phyloP scores from a whole-genome alignment of 1,140 invertebrate genomes.

The Saccostrea echinata region DNA sequence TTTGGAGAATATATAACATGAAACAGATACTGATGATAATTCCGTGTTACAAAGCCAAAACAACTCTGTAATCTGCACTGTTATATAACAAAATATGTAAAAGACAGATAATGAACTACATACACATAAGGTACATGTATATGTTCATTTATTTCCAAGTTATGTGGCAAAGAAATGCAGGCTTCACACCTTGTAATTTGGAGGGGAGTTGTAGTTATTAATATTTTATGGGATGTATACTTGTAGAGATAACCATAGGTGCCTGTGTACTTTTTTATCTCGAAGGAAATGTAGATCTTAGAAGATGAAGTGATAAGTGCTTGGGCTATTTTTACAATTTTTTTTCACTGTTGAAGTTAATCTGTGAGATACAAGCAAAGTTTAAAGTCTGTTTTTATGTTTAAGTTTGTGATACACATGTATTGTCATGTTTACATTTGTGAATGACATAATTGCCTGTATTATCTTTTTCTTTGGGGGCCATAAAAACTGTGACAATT shows the following conservation, averaged over 20 bases:
- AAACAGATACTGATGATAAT: background rate
- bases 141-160: background rate
- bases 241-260: conserved; percentile 12
- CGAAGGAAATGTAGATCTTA: background rate
- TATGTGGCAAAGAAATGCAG: background rate
- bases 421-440: background rate
- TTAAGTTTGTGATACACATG: background rate
- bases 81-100: background rate
- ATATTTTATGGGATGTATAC: background rate
- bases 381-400: conserved; percentile 26
- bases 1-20: background rate
- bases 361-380: background rate
- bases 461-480: background rate
- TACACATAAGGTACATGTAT: conserved; percentile 8
- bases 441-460: background rate
- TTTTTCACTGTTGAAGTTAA: conserved; percentile 5
- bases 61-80: background rate
- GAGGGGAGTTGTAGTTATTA: background rate
- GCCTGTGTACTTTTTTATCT: conserved; percentile 19
- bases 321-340: background rate
- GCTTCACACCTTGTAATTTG: background rate
- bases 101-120: background rate
- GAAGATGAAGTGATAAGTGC: background rate
- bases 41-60: background rate
- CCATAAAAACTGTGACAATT: background rate